phyloP scores from a whole-genome alignment of 2,888 invertebrate species.

The Sarcophaga rosellei region DNA sequence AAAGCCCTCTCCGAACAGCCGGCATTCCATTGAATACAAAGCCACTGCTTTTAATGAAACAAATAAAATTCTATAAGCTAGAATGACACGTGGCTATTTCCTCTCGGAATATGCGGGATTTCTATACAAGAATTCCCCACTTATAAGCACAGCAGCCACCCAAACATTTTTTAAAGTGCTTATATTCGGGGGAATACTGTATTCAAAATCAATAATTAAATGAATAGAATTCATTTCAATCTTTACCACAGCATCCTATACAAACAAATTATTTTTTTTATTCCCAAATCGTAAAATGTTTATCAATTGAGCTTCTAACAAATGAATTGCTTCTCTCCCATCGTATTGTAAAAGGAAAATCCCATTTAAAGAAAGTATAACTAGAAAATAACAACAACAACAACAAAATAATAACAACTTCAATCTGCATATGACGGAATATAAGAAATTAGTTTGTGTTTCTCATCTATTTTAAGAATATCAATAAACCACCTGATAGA shows the following conservation, averaged over 20 bases:
- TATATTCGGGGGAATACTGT: too few relatives aligned
- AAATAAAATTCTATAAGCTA: too few relatives aligned
- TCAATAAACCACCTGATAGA: constrained; percentile 57
- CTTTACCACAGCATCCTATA: too few relatives aligned
- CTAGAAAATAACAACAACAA: neutral
- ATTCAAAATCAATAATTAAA: too few relatives aligned
- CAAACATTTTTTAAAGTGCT: too few relatives aligned
- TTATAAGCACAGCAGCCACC: fast-evolving
- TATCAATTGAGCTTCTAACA: constrained; percentile 1
- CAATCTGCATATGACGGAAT: neutral
- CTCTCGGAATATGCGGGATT: too few relatives aligned
- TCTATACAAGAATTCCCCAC: too few relatives aligned
- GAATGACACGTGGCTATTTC: too few relatives aligned
- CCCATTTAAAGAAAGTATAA: neutral
- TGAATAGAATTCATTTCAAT: too few relatives aligned
- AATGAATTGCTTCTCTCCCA: neutral
- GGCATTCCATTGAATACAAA: too few relatives aligned
- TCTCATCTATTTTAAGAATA: constrained; percentile 31
- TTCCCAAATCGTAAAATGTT: constrained; percentile 1
- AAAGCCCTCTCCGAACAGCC: too few relatives aligned
- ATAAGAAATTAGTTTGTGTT: constrained; percentile 22
- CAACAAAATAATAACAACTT: neutral
- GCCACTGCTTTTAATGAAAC: too few relatives aligned
- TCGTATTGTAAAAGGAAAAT: neutral
- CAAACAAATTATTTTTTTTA: neutral